Evolutionary conservation across 2,113 vertebrate genomes (phyloP).

Genomic region (Tyto alba): DNA sequence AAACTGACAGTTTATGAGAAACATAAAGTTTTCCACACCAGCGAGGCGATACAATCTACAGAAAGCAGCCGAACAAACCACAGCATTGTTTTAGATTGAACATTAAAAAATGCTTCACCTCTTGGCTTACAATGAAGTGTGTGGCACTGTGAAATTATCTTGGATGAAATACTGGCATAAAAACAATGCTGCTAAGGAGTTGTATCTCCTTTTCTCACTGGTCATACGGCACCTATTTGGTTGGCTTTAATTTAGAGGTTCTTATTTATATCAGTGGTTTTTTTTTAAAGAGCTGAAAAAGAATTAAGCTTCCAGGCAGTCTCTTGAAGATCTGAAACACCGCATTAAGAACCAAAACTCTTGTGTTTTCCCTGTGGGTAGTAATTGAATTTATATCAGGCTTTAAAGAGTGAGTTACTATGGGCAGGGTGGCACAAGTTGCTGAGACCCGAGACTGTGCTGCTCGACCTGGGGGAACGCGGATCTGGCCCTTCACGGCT

Average conservation of each 20-base stretch:
- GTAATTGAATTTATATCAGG: not conserved
- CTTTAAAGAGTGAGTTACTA: not conserved
- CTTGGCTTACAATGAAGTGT: not conserved
- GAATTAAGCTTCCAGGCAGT: not conserved
- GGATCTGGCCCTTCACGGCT: not conserved
- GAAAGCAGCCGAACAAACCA: not conserved
- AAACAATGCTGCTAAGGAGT: not conserved
- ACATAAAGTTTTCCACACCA: not conserved
- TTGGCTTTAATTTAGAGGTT: not conserved
- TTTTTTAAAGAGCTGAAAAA: not conserved
- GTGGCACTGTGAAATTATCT: not conserved
- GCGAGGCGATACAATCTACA: not conserved
- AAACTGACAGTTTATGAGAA: not conserved
- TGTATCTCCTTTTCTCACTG: not conserved
- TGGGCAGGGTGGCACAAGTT: fast-evolving
- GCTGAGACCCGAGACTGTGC: not conserved
- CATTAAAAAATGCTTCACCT: not conserved
- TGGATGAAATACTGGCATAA: not conserved
- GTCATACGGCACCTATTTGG: not conserved
- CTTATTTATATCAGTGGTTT: not conserved
- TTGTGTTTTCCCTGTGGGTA: not conserved
- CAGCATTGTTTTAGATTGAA: not conserved
- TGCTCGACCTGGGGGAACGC: not conserved
- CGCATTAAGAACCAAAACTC: not conserved
- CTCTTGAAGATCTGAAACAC: not conserved